Conservation (phyloP, 2,888 invertebrate species). For the Phytoseiulus persimilis region DNA sequence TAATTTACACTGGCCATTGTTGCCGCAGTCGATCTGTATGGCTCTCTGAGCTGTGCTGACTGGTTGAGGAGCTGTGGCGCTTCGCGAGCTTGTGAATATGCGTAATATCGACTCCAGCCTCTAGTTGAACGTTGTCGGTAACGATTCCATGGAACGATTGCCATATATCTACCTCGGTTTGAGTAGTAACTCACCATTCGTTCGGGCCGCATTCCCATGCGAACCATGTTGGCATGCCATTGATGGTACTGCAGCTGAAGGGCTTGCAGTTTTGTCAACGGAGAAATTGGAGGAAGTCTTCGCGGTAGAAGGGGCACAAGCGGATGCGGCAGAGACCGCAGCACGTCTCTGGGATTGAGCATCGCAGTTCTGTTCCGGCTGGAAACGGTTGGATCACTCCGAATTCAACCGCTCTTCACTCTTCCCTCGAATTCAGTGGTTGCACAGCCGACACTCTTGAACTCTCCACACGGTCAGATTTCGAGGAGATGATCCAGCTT, state of each 20-base stretch:
- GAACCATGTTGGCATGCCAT: slow-evolving; percentile 36
- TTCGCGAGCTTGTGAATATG: too few species aligned
- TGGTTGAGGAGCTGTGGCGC: too few species aligned
- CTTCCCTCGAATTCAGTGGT: neutral
- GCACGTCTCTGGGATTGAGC: slow-evolving; percentile 23
- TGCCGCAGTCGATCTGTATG: neutral
- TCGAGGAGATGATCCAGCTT: neutral
- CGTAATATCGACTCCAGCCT: neutral
- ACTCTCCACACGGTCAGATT: neutral
- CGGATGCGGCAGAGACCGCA: slow-evolving; percentile 35
- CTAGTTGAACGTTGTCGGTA: neutral
- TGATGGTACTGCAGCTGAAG: slow-evolving; percentile 18
- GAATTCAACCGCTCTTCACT: neutral
- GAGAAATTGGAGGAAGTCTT: slow-evolving; percentile 6
- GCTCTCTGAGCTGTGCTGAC: neutral
- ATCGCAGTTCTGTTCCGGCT: neutral
- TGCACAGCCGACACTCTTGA: neutral
- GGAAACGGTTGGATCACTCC: neutral
- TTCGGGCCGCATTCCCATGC: slow-evolving; percentile 31
- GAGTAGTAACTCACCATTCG: slow-evolving; percentile 6
- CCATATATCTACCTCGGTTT: neutral
- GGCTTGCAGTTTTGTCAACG: slow-evolving; percentile 10
- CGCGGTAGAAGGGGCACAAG: neutral
- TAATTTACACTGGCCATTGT: neutral
- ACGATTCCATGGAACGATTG: neutral